Evolutionary conservation across 2,797 vertebrate species (phyloP), one percentile per base, ranked within the genome.

Genomic region (Syngnathus acus): DNA sequence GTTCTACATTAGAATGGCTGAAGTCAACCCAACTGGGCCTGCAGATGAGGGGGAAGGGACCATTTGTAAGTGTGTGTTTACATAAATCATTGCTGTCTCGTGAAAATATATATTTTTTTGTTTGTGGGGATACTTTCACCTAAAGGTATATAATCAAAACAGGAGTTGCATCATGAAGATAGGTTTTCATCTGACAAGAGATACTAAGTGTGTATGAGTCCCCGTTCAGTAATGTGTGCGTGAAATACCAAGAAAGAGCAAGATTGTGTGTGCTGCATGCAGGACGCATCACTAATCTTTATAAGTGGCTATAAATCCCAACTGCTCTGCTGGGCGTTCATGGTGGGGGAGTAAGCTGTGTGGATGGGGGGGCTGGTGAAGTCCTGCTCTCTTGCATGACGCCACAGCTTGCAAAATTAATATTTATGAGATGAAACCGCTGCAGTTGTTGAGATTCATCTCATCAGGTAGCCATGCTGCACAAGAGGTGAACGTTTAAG

Each of bases 301-400:
- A 76, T 78, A 83, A 84, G 82, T 83, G 81, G 76, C 77, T 62
- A 78, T 83, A 87, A 84, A 86, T 84, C 75, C 76, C 71, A 68
- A 76, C 38, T 47, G 66, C 80, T 68, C 76, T 63, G 62, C 50
- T 32, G 76, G 63, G 66, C 21, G 16, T 21, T 47, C 19, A 4
- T 65, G 32, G 17, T 37, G 2, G 54, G 43, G 16, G 32, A 17
- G 0, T 17, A 23, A 43, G 17, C 17, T 23, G 51, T 13, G 1
- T 26, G 16, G 19, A 6, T 8, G 57, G 62, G 26, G 21, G 32
- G 43, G 14, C 16, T 4, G 65, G 62, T 69, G 64, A 65, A 69
- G 59, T 59, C 14, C 45, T 42, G 6, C 72, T 70, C 21, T 3
- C 69, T 70, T 16, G 42, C 71, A 62, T 61, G 69, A 78, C 32